phyloP scores from a whole-genome alignment of 92 coral and sea anemone species.

The Parazoanthus swiftii region DNA sequence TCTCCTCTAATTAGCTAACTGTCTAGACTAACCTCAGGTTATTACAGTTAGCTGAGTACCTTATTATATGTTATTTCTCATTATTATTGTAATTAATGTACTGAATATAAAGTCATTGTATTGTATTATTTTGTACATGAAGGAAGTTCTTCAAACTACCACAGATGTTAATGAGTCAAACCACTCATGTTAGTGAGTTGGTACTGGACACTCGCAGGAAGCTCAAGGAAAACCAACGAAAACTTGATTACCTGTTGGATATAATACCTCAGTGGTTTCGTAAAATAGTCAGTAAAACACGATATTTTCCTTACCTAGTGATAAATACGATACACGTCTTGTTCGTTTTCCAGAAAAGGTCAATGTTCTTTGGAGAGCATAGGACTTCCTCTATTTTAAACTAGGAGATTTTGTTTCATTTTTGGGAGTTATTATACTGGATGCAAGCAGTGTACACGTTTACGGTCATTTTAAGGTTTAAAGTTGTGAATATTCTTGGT shows the following conservation, averaged over 20 bases:
- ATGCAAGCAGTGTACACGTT: not conserved
- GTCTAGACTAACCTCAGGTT: too few relatives aligned
- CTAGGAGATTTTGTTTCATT: not conserved
- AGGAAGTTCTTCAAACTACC: not conserved
- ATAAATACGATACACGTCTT: not conserved
- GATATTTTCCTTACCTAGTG: not conserved
- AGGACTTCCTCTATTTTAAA: too few relatives aligned
- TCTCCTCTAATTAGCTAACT: too few relatives aligned
- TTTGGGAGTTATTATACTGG: not conserved
- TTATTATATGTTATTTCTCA: too few relatives aligned
- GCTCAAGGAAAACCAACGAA: not conserved
- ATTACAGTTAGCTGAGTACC: too few relatives aligned
- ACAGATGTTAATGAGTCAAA: not conserved
- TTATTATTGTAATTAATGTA: too few relatives aligned
- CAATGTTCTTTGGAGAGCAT: not conserved
- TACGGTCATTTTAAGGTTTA: not conserved
- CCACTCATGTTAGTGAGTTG: not conserved
- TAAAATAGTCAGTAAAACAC: not conserved
- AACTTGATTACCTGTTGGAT: not conserved
- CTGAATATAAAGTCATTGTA: too few relatives aligned
- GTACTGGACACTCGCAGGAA: not conserved
- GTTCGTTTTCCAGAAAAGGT: not conserved
- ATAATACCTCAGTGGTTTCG: constrained; percentile 3
- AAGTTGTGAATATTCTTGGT: not conserved
- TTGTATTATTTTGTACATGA: not conserved